Conservation (phyloP, 2,797 vertebrate genomes). For the Denticeps clupeoides region DNA sequence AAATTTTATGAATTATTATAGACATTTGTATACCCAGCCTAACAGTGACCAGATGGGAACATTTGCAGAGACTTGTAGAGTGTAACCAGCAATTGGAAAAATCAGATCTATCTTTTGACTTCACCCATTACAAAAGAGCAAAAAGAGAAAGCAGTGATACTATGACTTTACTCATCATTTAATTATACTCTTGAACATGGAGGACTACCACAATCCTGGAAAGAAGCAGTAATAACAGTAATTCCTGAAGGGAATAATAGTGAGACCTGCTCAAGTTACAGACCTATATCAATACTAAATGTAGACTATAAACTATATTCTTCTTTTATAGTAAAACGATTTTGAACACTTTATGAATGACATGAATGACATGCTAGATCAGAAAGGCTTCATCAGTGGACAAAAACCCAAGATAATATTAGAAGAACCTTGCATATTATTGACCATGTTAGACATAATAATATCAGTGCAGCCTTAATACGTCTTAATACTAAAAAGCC, state of each 20-base stretch:
- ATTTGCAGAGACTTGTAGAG: not conserved
- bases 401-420: conserved; percentile 1
- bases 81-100: not conserved
- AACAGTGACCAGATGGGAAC: not conserved
- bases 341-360: not conserved
- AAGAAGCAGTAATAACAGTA: not conserved
- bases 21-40: not conserved
- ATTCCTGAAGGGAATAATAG: conserved; percentile 3
- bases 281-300: conserved; percentile 13
- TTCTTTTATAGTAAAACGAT: conserved; percentile 11
- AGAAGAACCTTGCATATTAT: conserved; percentile 14
- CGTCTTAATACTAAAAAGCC: conserved; percentile 15
- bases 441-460: not conserved
- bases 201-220: not conserved
- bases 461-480: not conserved
- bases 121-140: not conserved
- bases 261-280: not conserved
- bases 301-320: conserved; percentile 8
- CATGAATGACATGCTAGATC: not conserved
- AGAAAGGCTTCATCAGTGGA: not conserved
- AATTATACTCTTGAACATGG: not conserved
- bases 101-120: not conserved
- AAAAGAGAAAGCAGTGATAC: not conserved
- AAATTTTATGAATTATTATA: not conserved
- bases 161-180: not conserved